phyloP scores from a whole-genome alignment of 2,797 vertebrate species.

The Coluber constrictor region DNA sequence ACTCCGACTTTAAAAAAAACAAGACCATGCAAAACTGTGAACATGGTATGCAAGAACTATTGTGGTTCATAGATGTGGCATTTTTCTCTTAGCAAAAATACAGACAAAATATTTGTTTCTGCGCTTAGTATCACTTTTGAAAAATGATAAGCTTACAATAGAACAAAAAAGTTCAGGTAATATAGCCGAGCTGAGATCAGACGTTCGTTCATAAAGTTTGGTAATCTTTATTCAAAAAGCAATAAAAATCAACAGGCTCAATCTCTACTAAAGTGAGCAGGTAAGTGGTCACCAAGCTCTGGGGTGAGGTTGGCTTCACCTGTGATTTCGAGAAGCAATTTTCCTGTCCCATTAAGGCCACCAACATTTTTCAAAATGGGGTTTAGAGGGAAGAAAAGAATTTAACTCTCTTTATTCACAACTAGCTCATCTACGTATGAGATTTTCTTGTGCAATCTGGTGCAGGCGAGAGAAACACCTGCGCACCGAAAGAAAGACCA shows the following conservation, averaged over 20 bases:
- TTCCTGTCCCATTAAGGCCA: conserved; percentile 14
- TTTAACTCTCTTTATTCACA: background rate
- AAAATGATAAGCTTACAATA: background rate
- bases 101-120: background rate
- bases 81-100: background rate
- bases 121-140: background rate
- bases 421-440: background rate
- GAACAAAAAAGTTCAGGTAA: background rate
- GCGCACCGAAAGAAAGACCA: background rate
- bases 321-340: background rate
- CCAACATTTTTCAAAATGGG: background rate
- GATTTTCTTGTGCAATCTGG: background rate
- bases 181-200: background rate
- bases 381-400: conserved; percentile 3
- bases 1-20: background rate
- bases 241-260: background rate
- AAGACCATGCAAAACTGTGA: conserved; percentile 13
- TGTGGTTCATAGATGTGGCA: background rate
- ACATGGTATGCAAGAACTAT: background rate
- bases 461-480: background rate
- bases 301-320: background rate
- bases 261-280: background rate
- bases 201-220: background rate
- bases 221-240: conserved; percentile 20
- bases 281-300: background rate